Conservation (phyloP, 2,113 vertebrate genomes). For the Craseonycteris thonglongyai region DNA sequence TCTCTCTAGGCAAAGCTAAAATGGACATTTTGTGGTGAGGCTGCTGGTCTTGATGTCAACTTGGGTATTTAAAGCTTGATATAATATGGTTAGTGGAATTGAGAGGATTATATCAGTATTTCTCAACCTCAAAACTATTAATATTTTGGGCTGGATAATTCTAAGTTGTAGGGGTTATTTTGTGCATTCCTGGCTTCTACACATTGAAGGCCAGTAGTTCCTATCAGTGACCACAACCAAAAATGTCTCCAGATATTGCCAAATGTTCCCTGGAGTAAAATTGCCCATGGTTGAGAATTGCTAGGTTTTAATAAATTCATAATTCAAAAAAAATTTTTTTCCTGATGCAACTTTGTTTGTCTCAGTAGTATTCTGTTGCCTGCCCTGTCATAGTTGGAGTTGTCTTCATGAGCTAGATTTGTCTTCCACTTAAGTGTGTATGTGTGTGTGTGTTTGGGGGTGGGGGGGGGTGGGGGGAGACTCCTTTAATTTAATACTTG, state of each 20-base stretch:
- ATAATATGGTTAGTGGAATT: background rate
- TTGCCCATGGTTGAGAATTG: background rate
- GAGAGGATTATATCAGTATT: background rate
- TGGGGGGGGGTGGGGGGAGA: no score
- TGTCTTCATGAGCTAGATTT: background rate
- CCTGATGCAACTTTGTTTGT: background rate
- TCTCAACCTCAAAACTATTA: background rate
- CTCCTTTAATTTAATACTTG: constrained; percentile 5
- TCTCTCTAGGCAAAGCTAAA: background rate
- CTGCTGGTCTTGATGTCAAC: background rate
- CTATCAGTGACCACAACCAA: background rate
- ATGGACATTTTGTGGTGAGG: background rate
- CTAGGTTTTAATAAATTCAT: background rate
- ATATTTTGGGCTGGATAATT: background rate
- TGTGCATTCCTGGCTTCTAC: background rate
- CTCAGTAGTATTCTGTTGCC: background rate
- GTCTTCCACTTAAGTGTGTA: background rate
- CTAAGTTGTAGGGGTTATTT: background rate
- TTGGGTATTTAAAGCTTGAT: background rate
- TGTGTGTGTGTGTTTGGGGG: no score
- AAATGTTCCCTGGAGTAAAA: background rate
- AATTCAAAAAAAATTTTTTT: background rate
- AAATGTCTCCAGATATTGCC: no score
- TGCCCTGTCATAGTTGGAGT: background rate
- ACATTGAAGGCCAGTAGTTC: background rate